Base-by-base conservation (phyloP, 2,797 vertebrate genomes). In the Oryzias sinensis region DNA sequence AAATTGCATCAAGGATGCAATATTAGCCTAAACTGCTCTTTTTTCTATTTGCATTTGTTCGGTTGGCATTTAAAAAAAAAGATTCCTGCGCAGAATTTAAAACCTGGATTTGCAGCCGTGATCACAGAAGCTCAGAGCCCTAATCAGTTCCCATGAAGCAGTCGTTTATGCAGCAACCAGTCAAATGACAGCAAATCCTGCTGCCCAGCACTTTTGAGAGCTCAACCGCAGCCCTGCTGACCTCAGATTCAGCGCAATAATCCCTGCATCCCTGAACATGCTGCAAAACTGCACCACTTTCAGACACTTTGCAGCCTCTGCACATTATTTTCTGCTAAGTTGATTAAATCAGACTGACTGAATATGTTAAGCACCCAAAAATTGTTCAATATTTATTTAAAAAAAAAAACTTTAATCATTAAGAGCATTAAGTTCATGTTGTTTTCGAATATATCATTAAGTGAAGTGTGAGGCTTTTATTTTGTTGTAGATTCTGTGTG, bases 131-230 rank as follows among this genome's bases (percentile, higher is more conserved):
- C 65, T 72, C 48, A 67, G 20, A 70, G 58, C 25, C 16, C 43
- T 80, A 67, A 80, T 79, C 70, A 70, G 57, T 65, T 65, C n/a
- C 65, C 66, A 74, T 55, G 65, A 70, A 72, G 66, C 49, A 57
- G 44, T 76, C 55, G 44, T 64, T 77, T 54, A 49, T 29, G 46
- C 15, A 72, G 61, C 56, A 45, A 66, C 24, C 44, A 51, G 70
- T 54, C 66, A 77, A 81, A 83, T 48, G 59, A 77, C 55, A 27
- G 56, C 46, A 77, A 83, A 83, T 81, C 74, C 66, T 45, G 4
- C 53, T n/a, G 11, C 6, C 56, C 27, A 49, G 76, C 68, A 66
- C 61, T 70, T 56, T 58, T 14, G 72, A 56, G 18, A 68, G 68
- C 67, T 74, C 60, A 66, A 45, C 54, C 14, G 47, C 57, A 27